phyloP scores from a whole-genome alignment of 2,797 vertebrate genomes.

The Antrozous pallidus region DNA sequence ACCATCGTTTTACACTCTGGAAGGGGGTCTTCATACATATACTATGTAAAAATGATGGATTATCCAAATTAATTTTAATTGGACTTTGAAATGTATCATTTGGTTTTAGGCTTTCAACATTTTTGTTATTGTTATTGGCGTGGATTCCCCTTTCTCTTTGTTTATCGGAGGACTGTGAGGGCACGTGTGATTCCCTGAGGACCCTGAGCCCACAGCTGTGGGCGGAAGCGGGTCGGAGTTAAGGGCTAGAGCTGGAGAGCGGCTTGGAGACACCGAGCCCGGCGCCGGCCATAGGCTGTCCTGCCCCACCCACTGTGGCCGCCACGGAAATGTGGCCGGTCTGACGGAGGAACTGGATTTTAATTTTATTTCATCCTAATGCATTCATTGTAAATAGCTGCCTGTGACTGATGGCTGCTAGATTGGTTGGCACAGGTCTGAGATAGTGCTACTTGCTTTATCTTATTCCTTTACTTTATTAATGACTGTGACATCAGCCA shows the following conservation, averaged over 20 bases:
- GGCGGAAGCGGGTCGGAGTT: not conserved
- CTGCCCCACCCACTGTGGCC: accelerated
- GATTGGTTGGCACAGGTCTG: not conserved
- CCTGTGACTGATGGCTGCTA: not conserved
- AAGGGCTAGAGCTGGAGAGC: not conserved
- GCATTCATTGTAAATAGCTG: not conserved
- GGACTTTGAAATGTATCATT: not conserved
- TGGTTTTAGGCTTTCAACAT: slow-evolving; percentile 31
- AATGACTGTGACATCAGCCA: not conserved
- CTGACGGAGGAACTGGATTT: not conserved
- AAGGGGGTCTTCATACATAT: not conserved
- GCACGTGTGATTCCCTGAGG: not conserved
- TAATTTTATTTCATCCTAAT: not conserved
- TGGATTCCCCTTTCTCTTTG: not conserved
- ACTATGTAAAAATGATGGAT: not conserved
- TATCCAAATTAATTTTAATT: not conserved
- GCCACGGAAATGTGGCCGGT: not conserved
- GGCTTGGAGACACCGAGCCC: not conserved
- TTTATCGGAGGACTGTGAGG: not conserved
- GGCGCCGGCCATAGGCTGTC: accelerated
- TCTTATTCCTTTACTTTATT: not conserved
- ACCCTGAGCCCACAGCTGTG: not conserved
- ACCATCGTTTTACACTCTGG: not conserved
- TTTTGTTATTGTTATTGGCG: not conserved
- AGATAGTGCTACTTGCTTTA: not conserved